These are phyloP conservation scores for Volucella bombylans DNA, from an alignment of 2,888 invertebrate species.

Conservation along the genomic window DNA sequence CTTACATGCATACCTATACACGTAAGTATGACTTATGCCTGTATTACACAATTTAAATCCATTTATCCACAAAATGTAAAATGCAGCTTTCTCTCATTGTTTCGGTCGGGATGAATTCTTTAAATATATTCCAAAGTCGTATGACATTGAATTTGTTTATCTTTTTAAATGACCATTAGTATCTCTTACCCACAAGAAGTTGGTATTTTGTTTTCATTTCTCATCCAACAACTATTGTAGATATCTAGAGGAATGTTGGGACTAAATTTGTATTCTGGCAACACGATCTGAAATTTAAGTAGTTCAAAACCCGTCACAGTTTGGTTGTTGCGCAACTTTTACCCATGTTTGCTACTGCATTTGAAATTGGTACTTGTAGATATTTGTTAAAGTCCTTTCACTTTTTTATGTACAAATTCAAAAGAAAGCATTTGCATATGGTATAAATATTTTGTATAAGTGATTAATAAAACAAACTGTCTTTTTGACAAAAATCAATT, in stretches of 20 bases:
- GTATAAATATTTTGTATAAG: no score
- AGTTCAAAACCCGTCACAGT: not conserved
- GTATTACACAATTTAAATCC: not conserved
- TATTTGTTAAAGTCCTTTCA: constrained; percentile 34
- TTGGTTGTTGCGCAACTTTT: no score
- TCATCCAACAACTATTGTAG: not conserved
- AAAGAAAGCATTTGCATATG: not conserved
- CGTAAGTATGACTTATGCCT: no score
- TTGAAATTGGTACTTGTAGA: constrained; percentile 1
- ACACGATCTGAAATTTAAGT: constrained; percentile 21
- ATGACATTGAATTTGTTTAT: constrained; percentile 48
- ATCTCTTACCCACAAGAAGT: constrained; percentile 15
- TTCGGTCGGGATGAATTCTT: not conserved
- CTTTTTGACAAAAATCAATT: no score
- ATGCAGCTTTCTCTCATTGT: constrained; percentile 39
- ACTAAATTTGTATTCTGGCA: constrained; percentile 43
- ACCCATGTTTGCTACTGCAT: not conserved
- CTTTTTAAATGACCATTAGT: not conserved
- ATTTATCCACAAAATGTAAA: not conserved
- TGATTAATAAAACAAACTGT: no score
- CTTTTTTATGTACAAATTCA: constrained; percentile 12
- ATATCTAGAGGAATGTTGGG: not conserved
- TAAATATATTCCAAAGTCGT: constrained; percentile 27
- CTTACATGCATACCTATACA: no score
- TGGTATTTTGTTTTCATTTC: not conserved